phyloP scores from a whole-genome alignment of 2,888 invertebrate genomes.

The Coecobrya sp. region DNA sequence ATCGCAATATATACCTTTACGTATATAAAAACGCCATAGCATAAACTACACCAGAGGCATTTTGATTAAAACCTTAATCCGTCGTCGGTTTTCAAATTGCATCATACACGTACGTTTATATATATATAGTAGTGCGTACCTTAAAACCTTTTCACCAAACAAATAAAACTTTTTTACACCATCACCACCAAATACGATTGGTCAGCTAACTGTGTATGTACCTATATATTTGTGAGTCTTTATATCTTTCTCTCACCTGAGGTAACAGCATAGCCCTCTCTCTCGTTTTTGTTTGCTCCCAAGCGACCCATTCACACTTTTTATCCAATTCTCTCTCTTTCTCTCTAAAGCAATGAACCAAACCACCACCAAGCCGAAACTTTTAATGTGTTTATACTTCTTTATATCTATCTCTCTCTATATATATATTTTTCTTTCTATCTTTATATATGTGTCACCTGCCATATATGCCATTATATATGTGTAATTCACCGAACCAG shows the following conservation, averaged over 20 bases:
- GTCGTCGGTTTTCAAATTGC: neutral
- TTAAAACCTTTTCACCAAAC: neutral
- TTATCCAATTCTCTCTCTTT: conserved; percentile 42
- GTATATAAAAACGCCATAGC: neutral
- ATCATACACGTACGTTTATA: neutral
- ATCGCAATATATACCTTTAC: neutral
- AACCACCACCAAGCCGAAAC: conserved; percentile 32
- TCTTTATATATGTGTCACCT: conserved; percentile 42
- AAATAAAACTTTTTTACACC: neutral
- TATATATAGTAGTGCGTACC: conserved; percentile 13
- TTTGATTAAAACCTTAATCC: neutral
- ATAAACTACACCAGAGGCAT: neutral
- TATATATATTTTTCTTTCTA: conserved; percentile 10
- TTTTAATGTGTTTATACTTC: conserved; percentile 49
- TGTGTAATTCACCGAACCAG: conserved; percentile 17
- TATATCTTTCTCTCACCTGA: conserved; percentile 1
- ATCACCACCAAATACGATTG: conserved; percentile 47
- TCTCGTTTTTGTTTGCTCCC: conserved; percentile 64
- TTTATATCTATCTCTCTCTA: neutral
- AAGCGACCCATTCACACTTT: conserved; percentile 70
- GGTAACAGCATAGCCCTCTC: conserved; percentile 40
- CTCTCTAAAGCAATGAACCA: conserved; percentile 58
- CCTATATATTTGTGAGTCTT: neutral
- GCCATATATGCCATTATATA: conserved; percentile 19
- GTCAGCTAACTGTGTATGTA: conserved; percentile 23